Base-by-base conservation (phyloP, 2,113 vertebrate genomes). In the Halcyon senegalensis region DNA sequence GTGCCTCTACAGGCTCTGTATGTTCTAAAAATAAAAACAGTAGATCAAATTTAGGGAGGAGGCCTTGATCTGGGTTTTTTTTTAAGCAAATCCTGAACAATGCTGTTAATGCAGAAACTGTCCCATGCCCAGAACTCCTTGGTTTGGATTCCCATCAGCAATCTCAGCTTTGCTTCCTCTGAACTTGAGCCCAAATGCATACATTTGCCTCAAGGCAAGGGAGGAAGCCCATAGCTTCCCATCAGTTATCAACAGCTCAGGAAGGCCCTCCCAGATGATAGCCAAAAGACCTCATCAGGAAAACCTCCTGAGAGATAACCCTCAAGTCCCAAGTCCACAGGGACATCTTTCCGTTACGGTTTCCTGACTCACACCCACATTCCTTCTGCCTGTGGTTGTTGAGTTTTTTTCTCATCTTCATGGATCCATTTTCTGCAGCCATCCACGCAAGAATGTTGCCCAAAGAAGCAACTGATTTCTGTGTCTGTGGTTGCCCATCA, bases 251-350 rank as follows among this genome's bases (percentile, higher is more conserved):
- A 95, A 63, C 64, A 91, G 39, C 77, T 94, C 96, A 94, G 94
- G 95, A 96, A 97, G 87, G 66, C 56, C 89, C 91, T 95, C 81
- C 89, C 89, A 89, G 41, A 63, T 78, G 69, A 94, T 1, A 95
- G 46, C 31, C 76, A 94, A 64, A 64, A 67, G 89, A 74, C 7
- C 19, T 77, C 44, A 39, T 79, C 94, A 93, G 84, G 87, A 96
- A 95, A 96, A 87, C 93, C 89, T 94, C 76, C 84, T 79, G 84
- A 84, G 89, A 95, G 95, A 96, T 95, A 96, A 96, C 62, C 60
- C 39, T 58, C 67, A n/a, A 33, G 74, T 59, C 58, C 39, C 59
- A 86, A 28, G 13, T 81, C 93, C 10, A 3, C 60, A 56, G 80
- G 53, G 58, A 75, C 39, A 39, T 21, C n/a, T 43, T 13, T 24